phyloP scores from a whole-genome alignment of 2,888 invertebrate species.

The Caradrina clavipalpis region DNA sequence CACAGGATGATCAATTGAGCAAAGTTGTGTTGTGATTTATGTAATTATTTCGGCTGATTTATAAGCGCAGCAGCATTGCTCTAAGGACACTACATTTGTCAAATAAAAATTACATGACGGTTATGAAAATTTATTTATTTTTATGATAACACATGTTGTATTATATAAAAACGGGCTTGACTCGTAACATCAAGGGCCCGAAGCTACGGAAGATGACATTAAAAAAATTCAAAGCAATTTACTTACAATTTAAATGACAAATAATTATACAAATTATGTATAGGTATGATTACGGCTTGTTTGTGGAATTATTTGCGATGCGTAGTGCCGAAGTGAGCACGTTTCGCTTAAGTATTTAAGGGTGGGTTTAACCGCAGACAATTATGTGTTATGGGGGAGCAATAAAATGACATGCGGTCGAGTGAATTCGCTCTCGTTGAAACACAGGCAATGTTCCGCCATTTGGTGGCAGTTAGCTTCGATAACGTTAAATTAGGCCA shows the following conservation, averaged over 20 bases:
- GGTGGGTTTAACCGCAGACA: conserved; percentile 80
- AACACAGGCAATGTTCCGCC: conserved; percentile 64
- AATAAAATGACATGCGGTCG: conserved; percentile 77
- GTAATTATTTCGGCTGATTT: background rate
- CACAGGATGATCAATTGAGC: background rate
- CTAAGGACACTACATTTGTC: background rate
- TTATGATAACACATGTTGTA: conserved; percentile 33
- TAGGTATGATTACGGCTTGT: conserved; percentile 73
- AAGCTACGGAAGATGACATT: conserved; percentile 77
- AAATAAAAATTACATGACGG: background rate
- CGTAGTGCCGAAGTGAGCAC: conserved; percentile 72
- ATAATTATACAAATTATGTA: conserved; percentile 78
- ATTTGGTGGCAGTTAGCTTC: conserved; percentile 67
- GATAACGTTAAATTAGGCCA: conserved; percentile 31
- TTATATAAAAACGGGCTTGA: conserved; percentile 41
- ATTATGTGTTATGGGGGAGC: conserved; percentile 77
- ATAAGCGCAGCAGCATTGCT: background rate
- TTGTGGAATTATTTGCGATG: conserved; percentile 77
- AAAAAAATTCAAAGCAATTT: conserved; percentile 74
- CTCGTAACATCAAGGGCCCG: conserved; percentile 63
- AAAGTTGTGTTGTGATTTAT: conserved; percentile 12
- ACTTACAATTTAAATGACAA: conserved; percentile 69
- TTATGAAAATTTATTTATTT: conserved; percentile 21
- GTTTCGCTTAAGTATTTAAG: conserved; percentile 80
- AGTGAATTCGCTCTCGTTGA: conserved; percentile 72